A percentile compares a stretch with the other conserved stretches of the same genome.
Conservation (phyloP, 2,888 invertebrate genomes). For the Esperia sulphurella region DNA sequence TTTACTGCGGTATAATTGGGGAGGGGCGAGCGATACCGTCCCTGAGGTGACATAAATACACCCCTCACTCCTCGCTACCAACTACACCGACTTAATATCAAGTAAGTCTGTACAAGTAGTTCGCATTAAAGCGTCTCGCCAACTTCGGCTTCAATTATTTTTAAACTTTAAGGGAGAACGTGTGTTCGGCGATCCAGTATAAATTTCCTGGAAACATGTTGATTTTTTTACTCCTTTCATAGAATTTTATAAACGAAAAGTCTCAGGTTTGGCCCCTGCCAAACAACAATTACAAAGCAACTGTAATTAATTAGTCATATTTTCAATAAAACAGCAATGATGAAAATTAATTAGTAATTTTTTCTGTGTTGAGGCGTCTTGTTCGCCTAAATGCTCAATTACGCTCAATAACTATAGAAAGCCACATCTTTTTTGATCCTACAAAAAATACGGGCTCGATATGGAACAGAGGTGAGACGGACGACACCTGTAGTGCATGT, state of each 20-base stretch:
- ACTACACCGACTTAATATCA: slow-evolving; percentile 72
- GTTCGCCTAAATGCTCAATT: too few relatives aligned
- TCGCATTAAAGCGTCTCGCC: slow-evolving; percentile 54
- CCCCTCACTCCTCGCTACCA: slow-evolving; percentile 56
- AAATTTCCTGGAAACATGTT: background rate
- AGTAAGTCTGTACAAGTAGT: slow-evolving; percentile 69
- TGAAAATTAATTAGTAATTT: too few relatives aligned
- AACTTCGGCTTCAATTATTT: slow-evolving; percentile 42
- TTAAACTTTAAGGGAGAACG: slow-evolving; percentile 16
- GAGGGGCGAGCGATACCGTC: slow-evolving; percentile 73
- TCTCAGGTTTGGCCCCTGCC: too few relatives aligned
- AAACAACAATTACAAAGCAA: too few relatives aligned
- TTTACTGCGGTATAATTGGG: slow-evolving; percentile 80
- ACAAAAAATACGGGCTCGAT: too few relatives aligned
- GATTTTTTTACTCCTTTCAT: too few relatives aligned
- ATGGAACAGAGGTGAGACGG: background rate
- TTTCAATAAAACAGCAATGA: too few relatives aligned
- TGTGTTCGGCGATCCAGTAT: background rate
- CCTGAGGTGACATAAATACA: slow-evolving; percentile 79
- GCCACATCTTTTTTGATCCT: too few relatives aligned
- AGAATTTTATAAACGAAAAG: too few relatives aligned
- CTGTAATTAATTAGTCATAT: too few relatives aligned
- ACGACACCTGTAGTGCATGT: slow-evolving; percentile 6
- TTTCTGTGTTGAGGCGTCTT: too few relatives aligned
- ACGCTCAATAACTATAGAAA: too few relatives aligned